A percentile compares a stretch with the other conserved stretches of the same genome.
Evolutionary conservation across 64 coral and sea anemone species (phyloP).

Genomic region (Platygyra sinensis): DNA sequence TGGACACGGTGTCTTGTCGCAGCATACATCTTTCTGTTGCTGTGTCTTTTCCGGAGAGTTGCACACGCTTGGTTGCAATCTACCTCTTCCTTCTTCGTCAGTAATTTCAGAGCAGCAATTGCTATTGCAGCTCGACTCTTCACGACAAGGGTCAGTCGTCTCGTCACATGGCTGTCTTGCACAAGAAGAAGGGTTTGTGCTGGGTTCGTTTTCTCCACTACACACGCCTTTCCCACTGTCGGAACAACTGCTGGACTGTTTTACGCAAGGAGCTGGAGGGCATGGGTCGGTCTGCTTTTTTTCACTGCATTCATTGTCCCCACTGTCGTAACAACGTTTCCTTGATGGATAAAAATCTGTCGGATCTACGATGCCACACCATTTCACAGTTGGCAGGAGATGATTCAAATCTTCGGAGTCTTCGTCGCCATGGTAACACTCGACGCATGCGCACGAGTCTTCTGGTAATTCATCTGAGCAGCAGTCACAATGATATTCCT

Average conservation of each 20-base stretch:
- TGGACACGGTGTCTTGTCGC: neutral
- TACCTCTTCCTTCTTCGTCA: neutral
- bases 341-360: neutral
- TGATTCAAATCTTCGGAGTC: neutral
- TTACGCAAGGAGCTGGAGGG: neutral
- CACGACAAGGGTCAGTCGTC: neutral
- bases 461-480: constrained; percentile 67
- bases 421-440: constrained; percentile 68
- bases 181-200: neutral
- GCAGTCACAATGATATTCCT: constrained; percentile 70
- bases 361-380: too few relatives aligned
- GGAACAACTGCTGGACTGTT: neutral
- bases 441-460: constrained; percentile 43
- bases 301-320: neutral
- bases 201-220: neutral
- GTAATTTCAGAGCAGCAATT: neutral
- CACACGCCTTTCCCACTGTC: neutral
- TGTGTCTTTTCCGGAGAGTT: neutral
- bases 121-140: neutral
- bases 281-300: neutral
- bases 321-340: neutral
- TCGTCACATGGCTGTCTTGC: neutral
- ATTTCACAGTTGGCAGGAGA: neutral
- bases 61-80: neutral
- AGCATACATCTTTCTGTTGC: neutral